Evolutionary conservation across 2,797 vertebrate species (phyloP), one percentile per base, ranked within the genome.

Genomic region (Todus mexicanus): DNA sequence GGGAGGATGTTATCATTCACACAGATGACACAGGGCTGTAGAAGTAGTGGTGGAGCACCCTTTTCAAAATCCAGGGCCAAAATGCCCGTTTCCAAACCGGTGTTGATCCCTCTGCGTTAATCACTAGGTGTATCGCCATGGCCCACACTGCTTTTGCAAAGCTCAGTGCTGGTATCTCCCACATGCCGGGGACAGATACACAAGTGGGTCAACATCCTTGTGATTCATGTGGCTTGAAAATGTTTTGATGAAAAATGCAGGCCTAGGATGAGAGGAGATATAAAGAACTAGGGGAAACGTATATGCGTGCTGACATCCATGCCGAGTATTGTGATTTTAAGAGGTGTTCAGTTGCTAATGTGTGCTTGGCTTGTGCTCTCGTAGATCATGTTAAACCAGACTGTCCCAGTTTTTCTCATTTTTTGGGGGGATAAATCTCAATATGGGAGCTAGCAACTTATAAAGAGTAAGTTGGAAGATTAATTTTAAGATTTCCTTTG

Each of bases 11-110:
- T 37, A 54, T 11, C 23, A 17, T 35, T 33, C 29, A 9, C 0
- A 0, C 20, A 31, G 23, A 29, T 31, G n/a, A 26, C 6, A 4
- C 0, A 0, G 23, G 15, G 26, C 31, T 38, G 8, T 27, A 56
- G 29, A 60, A 21, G 19, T 15, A 35, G 31, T 1, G 8, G 20
- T 22, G 31, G 64, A 72, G 15, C 6, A 4, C 6, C 12, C 6
- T 51, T 71, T 11, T 43, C 22, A 53, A 57, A 69, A 31, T 20
- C 9, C 20, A 15, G 17, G 21, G 14, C 5, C 10, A 59, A 48
- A 75, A 33, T 6, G 7, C 15, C 31, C 11, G 20, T 5, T 72
- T 26, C n/a, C 23, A 50, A n/a, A 54, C 29, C 5, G 3, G 2
- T 3, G 1, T 10, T 51, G 31, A 8, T 37, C 8, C 56, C 15